Percentiles rank a stretch among this genome's conserved stretches.
phyloP scores from a whole-genome alignment of 1,140 invertebrate species.

The Melitaea cinxia region DNA sequence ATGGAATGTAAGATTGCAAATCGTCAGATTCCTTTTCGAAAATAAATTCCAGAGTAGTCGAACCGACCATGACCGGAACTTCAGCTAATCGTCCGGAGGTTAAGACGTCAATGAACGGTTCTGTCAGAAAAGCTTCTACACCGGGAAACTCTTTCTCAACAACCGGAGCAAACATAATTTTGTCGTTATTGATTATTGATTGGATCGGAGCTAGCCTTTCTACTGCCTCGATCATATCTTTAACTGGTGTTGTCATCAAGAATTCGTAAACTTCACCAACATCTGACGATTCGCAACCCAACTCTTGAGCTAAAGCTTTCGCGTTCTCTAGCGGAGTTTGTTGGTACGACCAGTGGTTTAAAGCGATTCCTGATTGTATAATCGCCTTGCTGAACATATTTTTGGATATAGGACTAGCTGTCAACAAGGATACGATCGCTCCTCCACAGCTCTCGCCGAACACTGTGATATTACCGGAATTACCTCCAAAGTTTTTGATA shows the following conservation, averaged over 20 bases:
- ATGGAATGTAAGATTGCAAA: constrained; percentile 64
- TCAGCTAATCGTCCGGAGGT: constrained; percentile 63
- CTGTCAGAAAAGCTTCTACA: constrained; percentile 62
- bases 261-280: constrained; percentile 65
- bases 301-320: constrained; percentile 49
- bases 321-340: constrained; percentile 67
- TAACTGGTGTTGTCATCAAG: constrained; percentile 57
- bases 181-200: constrained; percentile 28
- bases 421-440: constrained; percentile 73
- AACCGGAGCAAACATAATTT: constrained; percentile 52
- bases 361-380: constrained; percentile 85
- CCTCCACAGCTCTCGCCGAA: constrained; percentile 83
- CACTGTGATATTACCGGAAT: constrained; percentile 81
- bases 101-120: constrained; percentile 57
- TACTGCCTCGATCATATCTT: constrained; percentile 61
- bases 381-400: constrained; percentile 85
- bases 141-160: constrained; percentile 72
- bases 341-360: constrained; percentile 83
- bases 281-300: constrained; percentile 63
- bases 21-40: constrained; percentile 54
- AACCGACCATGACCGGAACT: constrained; percentile 70
- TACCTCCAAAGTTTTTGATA: constrained; percentile 82
- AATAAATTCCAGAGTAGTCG: constrained; percentile 57
- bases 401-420: constrained; percentile 78
- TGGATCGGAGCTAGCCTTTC: constrained; percentile 43